Percentiles rank a stretch among this genome's conserved stretches.
These are phyloP conservation scores for Gouania willdenowi DNA, from an alignment of 2,797 vertebrate species.

Conservation along the genomic window DNA sequence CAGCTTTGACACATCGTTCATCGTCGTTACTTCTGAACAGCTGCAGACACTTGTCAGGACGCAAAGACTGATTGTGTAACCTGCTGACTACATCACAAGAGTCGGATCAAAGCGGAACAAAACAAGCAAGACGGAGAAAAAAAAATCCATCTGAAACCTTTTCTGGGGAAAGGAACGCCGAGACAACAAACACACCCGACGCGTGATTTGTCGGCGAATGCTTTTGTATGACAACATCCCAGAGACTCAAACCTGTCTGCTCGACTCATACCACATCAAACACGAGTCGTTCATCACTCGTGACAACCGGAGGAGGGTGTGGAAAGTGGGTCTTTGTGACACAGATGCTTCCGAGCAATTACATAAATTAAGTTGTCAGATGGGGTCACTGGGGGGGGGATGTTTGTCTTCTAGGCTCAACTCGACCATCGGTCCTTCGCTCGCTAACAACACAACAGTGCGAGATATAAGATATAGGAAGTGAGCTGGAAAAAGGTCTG, in stretches of 20 bases:
- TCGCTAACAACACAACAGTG: constrained; percentile 29
- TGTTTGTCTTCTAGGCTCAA: constrained; percentile 49
- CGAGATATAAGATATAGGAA: constrained; percentile 7
- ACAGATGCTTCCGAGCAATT: constrained; percentile 69
- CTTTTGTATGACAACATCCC: constrained; percentile 17
- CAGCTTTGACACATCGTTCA: neutral
- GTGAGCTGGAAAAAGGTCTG: constrained; percentile 4
- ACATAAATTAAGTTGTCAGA: constrained; percentile 75
- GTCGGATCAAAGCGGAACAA: neutral
- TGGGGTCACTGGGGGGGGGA: constrained; percentile 59
- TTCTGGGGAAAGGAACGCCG: too few relatives aligned
- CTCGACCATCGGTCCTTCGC: constrained; percentile 32
- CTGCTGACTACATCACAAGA: constrained; percentile 12
- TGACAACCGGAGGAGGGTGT: constrained; percentile 50
- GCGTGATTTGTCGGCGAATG: constrained; percentile 18
- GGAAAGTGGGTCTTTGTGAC: constrained; percentile 52
- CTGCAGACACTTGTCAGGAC: constrained; percentile 18
- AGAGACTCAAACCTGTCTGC: constrained; percentile 28
- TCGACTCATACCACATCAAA: constrained; percentile 60
- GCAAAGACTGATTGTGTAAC: constrained; percentile 1
- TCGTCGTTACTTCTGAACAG: constrained; percentile 24
- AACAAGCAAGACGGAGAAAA: too few relatives aligned
- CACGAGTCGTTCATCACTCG: constrained; percentile 47
- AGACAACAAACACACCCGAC: too few relatives aligned
- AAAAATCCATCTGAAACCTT: too few relatives aligned